A percentile compares a stretch with the other conserved stretches of the same genome.
These are phyloP conservation scores for Actinia equina DNA, from an alignment of 64 coral and sea anemone species.

Conservation along the genomic window DNA sequence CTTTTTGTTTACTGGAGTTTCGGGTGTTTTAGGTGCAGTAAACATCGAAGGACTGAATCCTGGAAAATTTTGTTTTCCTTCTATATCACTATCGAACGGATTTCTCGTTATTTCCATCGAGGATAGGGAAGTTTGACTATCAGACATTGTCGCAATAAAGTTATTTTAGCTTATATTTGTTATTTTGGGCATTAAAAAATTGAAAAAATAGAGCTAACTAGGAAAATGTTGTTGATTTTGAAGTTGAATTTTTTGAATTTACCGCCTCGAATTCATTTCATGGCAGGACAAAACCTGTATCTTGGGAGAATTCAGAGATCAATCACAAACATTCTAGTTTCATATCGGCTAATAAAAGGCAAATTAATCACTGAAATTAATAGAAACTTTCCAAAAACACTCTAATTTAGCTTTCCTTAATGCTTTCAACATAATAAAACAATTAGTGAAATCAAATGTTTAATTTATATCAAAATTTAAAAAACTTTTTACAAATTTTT, in stretches of 20 bases:
- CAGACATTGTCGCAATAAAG: neutral
- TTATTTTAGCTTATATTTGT: neutral
- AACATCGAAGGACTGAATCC: slow-evolving; percentile 98
- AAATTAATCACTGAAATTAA: neutral
- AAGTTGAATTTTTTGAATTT: slow-evolving; percentile 37
- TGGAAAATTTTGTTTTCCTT: slow-evolving; percentile 77
- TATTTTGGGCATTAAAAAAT: neutral
- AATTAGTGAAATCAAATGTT: neutral
- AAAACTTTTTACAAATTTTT: neutral
- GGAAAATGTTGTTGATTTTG: neutral
- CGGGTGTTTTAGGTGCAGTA: slow-evolving; percentile 68
- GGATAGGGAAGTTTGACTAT: slow-evolving; percentile 38
- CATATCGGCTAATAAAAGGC: neutral
- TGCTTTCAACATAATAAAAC: neutral
- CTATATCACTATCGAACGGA: slow-evolving; percentile 77
- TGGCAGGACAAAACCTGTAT: neutral
- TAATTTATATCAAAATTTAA: neutral
- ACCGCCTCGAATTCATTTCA: slow-evolving; percentile 37
- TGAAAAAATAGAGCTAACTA: too few relatives aligned
- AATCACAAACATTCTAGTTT: neutral
- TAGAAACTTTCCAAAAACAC: neutral
- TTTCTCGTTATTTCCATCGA: slow-evolving; percentile 82
- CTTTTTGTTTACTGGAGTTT: slow-evolving; percentile 75
- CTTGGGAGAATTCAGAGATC: slow-evolving; percentile 31
- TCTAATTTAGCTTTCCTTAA: neutral